These are phyloP conservation scores for Egretta garzetta DNA, from an alignment of 2,113 vertebrate genomes.

Conservation along the genomic window DNA sequence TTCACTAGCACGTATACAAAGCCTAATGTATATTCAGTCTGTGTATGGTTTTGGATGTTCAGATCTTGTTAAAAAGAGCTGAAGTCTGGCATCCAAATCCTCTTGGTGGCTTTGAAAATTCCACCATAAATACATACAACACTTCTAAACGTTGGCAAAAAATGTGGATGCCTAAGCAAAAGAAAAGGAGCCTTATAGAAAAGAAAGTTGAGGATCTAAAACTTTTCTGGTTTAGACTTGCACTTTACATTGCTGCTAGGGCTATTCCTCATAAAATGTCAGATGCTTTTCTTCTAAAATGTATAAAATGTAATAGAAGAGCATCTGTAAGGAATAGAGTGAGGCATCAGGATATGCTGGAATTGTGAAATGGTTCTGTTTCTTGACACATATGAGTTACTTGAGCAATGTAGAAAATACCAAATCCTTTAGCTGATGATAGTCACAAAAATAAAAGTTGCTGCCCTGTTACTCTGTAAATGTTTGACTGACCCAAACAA, in stretches of 20 bases:
- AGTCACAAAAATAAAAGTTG: background rate
- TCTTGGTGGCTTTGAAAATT: conserved; percentile 39
- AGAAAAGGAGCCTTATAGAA: background rate
- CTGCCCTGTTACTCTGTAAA: background rate
- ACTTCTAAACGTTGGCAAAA: background rate
- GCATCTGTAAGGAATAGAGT: background rate
- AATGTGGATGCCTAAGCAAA: background rate
- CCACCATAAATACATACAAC: background rate
- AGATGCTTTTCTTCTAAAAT: background rate
- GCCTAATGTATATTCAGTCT: background rate
- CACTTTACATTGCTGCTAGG: background rate
- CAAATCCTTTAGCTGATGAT: background rate
- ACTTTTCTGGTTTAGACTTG: background rate
- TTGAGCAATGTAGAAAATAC: background rate
- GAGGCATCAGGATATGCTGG: background rate
- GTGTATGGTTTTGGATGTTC: background rate
- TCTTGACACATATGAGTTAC: background rate
- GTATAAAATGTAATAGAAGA: background rate
- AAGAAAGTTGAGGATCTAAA: background rate
- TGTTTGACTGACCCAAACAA: background rate
- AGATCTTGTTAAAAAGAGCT: background rate
- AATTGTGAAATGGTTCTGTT: background rate
- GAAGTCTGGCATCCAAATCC: background rate
- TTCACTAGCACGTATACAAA: background rate
- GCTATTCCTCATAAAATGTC: background rate